A percentile compares a stretch with the other conserved stretches of the same genome.
phyloP scores from a whole-genome alignment of 2,888 invertebrate genomes.

The Uloborus plumipes region DNA sequence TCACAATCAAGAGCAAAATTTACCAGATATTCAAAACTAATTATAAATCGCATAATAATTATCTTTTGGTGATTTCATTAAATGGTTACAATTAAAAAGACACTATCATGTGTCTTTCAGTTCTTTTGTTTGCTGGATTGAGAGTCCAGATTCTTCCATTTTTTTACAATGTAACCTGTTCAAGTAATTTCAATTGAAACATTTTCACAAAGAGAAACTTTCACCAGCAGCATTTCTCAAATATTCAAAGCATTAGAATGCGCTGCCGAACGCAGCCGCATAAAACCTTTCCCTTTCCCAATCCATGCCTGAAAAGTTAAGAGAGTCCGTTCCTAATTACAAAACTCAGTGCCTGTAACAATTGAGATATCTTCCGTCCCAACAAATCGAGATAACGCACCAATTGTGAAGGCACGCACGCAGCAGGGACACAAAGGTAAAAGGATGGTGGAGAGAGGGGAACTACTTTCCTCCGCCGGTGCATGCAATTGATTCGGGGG shows the following conservation, averaged over 20 bases:
- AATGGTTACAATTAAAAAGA: no score
- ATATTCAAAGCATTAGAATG: conserved; percentile 13
- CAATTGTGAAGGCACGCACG: conserved; percentile 16
- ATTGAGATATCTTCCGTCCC: conserved; percentile 49
- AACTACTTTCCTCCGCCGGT: conserved; percentile 38
- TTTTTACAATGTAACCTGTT: background rate
- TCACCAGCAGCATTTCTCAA: conserved; percentile 2
- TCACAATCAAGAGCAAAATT: no score
- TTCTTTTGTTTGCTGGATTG: background rate
- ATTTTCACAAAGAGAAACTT: no score
- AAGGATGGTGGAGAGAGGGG: background rate
- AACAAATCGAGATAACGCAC: conserved; percentile 39
- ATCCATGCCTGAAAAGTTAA: conserved; percentile 48
- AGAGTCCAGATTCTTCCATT: background rate
- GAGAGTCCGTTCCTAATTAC: conserved; percentile 54
- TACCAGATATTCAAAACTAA: no score
- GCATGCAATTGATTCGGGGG: conserved; percentile 38
- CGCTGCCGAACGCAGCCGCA: background rate
- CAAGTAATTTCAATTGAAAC: background rate
- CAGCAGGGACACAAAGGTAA: background rate
- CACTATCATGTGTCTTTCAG: no score
- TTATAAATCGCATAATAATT: no score
- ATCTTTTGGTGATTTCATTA: no score
- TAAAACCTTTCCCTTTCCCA: conserved; percentile 3
- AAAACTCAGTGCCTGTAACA: conserved; percentile 51